A percentile compares a stretch with the other conserved stretches of the same genome.
Conservation (phyloP, 2,797 vertebrate species). For the Spea hammondii region DNA sequence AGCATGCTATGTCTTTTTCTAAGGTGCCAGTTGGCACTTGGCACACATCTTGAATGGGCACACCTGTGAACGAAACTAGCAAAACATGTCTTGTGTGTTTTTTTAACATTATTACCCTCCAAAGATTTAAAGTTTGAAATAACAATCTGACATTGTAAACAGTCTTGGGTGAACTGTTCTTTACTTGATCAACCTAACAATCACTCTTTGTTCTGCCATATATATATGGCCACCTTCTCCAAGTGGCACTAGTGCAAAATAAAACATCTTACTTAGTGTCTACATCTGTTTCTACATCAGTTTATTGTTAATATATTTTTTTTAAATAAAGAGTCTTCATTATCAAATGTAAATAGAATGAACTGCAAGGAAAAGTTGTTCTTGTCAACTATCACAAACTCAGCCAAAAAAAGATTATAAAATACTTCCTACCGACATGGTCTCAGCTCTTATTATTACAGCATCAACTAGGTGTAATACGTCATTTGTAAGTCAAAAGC, state of each 20-base stretch:
- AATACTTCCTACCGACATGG: neutral
- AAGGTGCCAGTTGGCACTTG: slow-evolving; percentile 65
- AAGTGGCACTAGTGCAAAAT: too few species aligned
- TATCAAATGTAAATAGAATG: neutral
- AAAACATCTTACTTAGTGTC: too few species aligned
- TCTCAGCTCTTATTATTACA: slow-evolving; percentile 3
- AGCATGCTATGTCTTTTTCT: slow-evolving; percentile 54
- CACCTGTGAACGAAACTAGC: slow-evolving; percentile 62
- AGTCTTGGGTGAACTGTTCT: too few species aligned
- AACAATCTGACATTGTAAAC: too few species aligned
- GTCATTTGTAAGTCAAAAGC: neutral
- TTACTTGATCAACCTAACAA: too few species aligned
- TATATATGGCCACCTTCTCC: too few species aligned
- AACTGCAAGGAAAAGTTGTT: neutral
- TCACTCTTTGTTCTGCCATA: too few species aligned
- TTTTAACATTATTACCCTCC: neutral
- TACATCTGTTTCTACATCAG: too few species aligned
- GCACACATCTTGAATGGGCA: slow-evolving; percentile 63
- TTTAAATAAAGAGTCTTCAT: too few species aligned
- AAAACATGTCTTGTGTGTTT: slow-evolving; percentile 62
- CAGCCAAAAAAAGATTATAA: neutral
- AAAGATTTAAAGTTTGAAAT: too few species aligned
- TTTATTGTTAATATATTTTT: too few species aligned
- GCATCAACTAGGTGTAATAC: neutral
- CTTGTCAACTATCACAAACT: neutral